These are phyloP conservation scores for Carabus problematicus DNA, from an alignment of 2,888 invertebrate genomes.

Conservation along the genomic window DNA sequence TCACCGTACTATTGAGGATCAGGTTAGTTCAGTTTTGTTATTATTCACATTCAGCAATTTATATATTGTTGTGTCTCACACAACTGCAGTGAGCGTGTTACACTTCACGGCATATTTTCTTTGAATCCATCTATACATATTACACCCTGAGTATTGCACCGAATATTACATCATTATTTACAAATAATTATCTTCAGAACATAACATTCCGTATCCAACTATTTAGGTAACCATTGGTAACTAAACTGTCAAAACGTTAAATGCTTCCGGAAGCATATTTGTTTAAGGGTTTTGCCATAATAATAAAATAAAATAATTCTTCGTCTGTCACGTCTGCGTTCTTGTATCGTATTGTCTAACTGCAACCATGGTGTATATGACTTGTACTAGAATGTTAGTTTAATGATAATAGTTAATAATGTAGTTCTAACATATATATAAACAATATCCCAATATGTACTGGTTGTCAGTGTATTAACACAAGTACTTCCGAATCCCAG, in stretches of 20 bases:
- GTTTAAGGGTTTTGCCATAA: too few species aligned
- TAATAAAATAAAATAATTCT: too few species aligned
- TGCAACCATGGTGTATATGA: too few species aligned
- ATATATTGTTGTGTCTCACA: background rate
- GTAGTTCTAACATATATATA: too few species aligned
- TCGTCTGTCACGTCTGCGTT: too few species aligned
- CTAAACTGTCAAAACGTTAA: too few species aligned
- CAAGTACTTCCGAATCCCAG: constrained; percentile 60
- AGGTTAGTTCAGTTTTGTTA: constrained; percentile 67
- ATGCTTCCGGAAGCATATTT: too few species aligned
- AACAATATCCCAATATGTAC: constrained; percentile 16
- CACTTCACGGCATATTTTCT: background rate
- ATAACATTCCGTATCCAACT: background rate
- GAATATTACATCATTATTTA: background rate
- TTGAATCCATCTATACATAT: background rate
- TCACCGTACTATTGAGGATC: constrained; percentile 95
- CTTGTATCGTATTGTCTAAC: too few species aligned
- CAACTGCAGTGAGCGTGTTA: too few species aligned
- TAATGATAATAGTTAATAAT: too few species aligned
- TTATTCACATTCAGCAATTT: background rate
- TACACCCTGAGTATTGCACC: background rate
- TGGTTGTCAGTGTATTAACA: constrained; percentile 26
- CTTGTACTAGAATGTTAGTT: too few species aligned
- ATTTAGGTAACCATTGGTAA: background rate
- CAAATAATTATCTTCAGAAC: constrained; percentile 1